A percentile compares a stretch with the other conserved stretches of the same genome.
phyloP scores from a whole-genome alignment of 2,797 vertebrate genomes.

The Potorous gilbertii region DNA sequence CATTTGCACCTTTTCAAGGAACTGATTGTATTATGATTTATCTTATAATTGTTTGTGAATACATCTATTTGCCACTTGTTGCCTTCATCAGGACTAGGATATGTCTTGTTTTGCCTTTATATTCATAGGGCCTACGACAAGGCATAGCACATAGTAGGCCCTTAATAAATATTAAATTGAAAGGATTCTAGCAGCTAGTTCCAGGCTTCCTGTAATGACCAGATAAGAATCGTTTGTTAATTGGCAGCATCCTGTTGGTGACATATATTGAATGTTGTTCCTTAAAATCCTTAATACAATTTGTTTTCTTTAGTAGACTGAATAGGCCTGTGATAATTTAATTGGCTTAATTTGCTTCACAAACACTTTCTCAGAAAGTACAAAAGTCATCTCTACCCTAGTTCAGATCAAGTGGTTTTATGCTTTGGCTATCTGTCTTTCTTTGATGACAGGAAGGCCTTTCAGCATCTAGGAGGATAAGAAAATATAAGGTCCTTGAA shows the following conservation, averaged over 20 bases:
- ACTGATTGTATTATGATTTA: background rate
- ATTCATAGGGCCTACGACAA: background rate
- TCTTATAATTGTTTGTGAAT: background rate
- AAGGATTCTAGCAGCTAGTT: background rate
- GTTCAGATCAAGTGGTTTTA: background rate
- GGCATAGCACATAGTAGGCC: background rate
- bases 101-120: background rate
- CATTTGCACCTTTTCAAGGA: background rate
- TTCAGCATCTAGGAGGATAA: background rate
- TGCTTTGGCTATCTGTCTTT: background rate
- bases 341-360: background rate
- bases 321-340: background rate
- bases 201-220: background rate
- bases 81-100: background rate
- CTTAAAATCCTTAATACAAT: too few species aligned
- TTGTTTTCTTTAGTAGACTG: background rate
- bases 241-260: background rate
- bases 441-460: background rate
- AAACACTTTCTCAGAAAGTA: background rate
- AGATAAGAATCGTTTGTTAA: background rate
- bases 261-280: background rate
- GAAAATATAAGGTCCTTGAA: background rate
- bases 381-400: background rate
- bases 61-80: background rate
- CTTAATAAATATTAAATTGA: background rate